Conservation (phyloP, 1,140 invertebrate species). For the Trichogramma pretiosum region DNA sequence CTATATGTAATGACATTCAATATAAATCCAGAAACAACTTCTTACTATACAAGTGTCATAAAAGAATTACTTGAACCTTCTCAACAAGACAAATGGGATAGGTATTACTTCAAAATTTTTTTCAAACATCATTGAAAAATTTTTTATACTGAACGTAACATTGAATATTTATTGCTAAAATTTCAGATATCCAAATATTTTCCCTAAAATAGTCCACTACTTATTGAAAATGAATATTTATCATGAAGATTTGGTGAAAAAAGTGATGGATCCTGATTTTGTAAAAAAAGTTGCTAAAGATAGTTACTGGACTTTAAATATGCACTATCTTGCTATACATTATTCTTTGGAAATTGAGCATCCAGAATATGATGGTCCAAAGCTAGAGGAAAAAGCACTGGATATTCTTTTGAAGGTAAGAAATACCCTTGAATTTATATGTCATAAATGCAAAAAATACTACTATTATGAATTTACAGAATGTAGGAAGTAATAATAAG, state of each 20-base stretch:
- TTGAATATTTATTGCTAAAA: neutral
- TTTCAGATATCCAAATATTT: conserved; percentile 34
- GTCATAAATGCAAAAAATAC: conserved; percentile 6
- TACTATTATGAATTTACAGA: neutral
- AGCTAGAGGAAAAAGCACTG: conserved; percentile 34
- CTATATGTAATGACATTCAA: conserved; percentile 45
- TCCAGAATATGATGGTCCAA: conserved; percentile 48
- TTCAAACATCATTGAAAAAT: neutral
- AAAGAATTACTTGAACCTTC: conserved; percentile 42
- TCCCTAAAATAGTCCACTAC: conserved; percentile 42
- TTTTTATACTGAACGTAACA: neutral
- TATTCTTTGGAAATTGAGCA: conserved; percentile 48
- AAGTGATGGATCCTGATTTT: conserved; percentile 38
- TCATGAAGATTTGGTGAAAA: conserved; percentile 44
- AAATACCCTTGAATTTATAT: conserved; percentile 25
- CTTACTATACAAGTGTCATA: conserved; percentile 40
- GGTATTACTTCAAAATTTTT: conserved; percentile 22
- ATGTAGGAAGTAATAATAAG: neutral
- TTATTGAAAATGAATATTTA: conserved; percentile 40
- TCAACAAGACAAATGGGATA: conserved; percentile 42
- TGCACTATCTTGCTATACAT: conserved; percentile 48
- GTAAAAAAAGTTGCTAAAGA: conserved; percentile 39
- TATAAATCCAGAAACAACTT: conserved; percentile 33
- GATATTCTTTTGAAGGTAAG: conserved; percentile 42
- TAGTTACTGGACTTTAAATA: conserved; percentile 31